Evolutionary conservation across 2,797 vertebrate species (phyloP).

Genomic region (Hipposideros larvatus): DNA sequence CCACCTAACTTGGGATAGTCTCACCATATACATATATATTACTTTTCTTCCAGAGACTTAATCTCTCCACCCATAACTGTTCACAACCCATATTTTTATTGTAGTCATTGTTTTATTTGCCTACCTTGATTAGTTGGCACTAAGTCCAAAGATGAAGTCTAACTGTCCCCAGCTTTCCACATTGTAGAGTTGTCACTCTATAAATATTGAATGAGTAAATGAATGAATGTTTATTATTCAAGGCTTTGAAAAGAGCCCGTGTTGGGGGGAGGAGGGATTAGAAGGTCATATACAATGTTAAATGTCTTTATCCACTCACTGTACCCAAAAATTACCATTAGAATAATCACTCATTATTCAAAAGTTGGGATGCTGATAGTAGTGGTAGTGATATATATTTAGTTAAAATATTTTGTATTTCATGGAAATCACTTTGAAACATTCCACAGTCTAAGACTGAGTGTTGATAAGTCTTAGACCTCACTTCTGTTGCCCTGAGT

Average conservation of each 20-base stretch:
- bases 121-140: background rate
- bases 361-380: background rate
- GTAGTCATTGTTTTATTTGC: background rate
- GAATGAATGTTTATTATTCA: background rate
- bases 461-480: background rate
- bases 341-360: background rate
- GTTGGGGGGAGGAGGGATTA: background rate
- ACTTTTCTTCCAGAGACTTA: background rate
- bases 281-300: background rate
- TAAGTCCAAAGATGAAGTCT: slow-evolving; percentile 36
- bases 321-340: background rate
- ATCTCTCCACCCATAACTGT: background rate
- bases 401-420: background rate
- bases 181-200: background rate
- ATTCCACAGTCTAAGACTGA: background rate
- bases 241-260: background rate
- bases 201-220: background rate
- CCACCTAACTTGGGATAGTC: background rate
- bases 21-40: background rate
- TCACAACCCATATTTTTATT: background rate
- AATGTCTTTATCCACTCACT: background rate
- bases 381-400: background rate
- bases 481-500: background rate
- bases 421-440: background rate
- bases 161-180: background rate